Percentiles rank a stretch among this genome's conserved stretches.
These are phyloP conservation scores for Chloroclystis v-ata DNA, from an alignment of 2,888 invertebrate genomes.

Conservation along the genomic window DNA sequence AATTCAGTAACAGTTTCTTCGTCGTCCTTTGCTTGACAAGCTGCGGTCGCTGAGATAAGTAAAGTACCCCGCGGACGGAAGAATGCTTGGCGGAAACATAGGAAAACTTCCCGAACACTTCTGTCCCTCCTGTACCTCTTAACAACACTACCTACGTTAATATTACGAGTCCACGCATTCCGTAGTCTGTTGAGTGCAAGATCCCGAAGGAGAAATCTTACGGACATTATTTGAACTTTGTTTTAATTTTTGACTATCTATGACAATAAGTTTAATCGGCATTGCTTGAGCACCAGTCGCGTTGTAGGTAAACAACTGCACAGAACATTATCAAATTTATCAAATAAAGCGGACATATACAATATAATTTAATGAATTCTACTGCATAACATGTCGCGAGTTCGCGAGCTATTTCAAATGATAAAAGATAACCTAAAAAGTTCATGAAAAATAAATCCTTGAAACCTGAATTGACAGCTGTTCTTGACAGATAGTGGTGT, in stretches of 20 bases:
- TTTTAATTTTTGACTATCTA: constrained; percentile 31
- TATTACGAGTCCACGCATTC: constrained; percentile 57
- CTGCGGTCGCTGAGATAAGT: constrained; percentile 60
- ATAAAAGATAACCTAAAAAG: constrained; percentile 56
- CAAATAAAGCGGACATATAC: constrained; percentile 34
- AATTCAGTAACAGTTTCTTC: constrained; percentile 36
- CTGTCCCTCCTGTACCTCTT: constrained; percentile 56
- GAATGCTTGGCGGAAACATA: constrained; percentile 57
- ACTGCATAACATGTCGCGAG: constrained; percentile 54
- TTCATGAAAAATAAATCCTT: constrained; percentile 11
- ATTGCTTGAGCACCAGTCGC: constrained; percentile 41
- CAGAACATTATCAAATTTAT: constrained; percentile 30
- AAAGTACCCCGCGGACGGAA: constrained; percentile 55
- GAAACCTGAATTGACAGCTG: constrained; percentile 13
- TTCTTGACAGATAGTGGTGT: neutral
- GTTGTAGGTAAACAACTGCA: constrained; percentile 36
- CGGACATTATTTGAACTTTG: constrained; percentile 42
- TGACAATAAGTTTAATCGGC: constrained; percentile 36
- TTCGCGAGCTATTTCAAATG: constrained; percentile 37
- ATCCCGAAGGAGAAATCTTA: constrained; percentile 54
- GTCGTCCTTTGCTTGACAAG: constrained; percentile 48
- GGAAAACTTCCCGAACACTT: constrained; percentile 57
- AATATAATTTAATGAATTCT: constrained; percentile 48
- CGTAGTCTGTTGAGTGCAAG: constrained; percentile 52
- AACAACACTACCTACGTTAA: constrained; percentile 51